Evolutionary conservation across 37 sponge, comb jelly and placozoan genomes (phyloP).

Genomic region (Chondrilla cf. caribensis): DNA sequence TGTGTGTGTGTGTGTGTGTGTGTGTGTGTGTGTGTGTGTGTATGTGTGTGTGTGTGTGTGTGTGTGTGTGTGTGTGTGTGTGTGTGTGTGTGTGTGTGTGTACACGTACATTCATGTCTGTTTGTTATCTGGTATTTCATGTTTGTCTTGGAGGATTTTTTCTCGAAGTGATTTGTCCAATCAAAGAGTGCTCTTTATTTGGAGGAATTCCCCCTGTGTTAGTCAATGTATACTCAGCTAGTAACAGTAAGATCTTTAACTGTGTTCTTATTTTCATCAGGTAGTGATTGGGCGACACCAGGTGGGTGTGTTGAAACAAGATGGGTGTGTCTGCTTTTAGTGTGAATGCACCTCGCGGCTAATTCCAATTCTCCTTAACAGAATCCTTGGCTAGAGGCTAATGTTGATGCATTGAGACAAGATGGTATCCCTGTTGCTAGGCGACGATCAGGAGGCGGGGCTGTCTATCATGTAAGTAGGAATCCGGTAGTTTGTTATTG

Average conservation of each 20-base stretch:
- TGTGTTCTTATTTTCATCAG: conserved; percentile 11
- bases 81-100: too few relatives aligned
- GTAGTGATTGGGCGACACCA: conserved; percentile 78
- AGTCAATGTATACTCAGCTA: conserved; percentile 3
- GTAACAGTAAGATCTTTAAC: too few relatives aligned
- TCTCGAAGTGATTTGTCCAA: neutral
- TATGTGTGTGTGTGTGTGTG: too few relatives aligned
- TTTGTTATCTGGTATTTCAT: too few relatives aligned
- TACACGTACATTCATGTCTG: too few relatives aligned
- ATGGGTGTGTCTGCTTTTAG: too few relatives aligned
- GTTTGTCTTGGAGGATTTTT: too few relatives aligned
- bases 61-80: too few relatives aligned
- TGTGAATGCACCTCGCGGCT: too few relatives aligned
- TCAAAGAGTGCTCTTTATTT: conserved; percentile 49
- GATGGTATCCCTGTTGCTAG: conserved; percentile 54
- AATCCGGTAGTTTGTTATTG: neutral
- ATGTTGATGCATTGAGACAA: conserved; percentile 40
- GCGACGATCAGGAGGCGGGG: conserved; percentile 80
- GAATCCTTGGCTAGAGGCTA: conserved; percentile 85
- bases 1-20: too few relatives aligned
- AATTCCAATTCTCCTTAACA: conserved; percentile 26
- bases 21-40: too few relatives aligned
- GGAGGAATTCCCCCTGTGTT: conserved; percentile 70
- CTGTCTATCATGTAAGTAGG: conserved; percentile 83
- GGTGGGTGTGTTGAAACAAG: conserved; percentile 35